A percentile compares a stretch with the other conserved stretches of the same genome.
Evolutionary conservation across 2,888 invertebrate genomes (phyloP).

Genomic region (Autographa gamma): DNA sequence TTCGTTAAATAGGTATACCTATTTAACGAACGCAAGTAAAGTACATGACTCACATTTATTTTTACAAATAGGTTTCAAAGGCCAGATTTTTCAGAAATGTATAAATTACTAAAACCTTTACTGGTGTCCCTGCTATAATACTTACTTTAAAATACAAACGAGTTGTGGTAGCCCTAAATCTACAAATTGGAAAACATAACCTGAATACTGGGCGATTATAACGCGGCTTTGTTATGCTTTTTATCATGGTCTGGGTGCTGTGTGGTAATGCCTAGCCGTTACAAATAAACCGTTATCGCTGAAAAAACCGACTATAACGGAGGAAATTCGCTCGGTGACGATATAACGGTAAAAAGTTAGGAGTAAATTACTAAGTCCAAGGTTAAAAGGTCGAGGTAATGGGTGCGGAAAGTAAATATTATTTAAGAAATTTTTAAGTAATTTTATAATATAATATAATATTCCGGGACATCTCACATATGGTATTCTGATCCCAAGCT

Average conservation of each 20-base stretch:
- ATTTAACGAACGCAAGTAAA: too few species aligned
- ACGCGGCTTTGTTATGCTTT: constrained; percentile 71
- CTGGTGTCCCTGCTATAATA: too few species aligned
- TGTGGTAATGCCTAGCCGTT: constrained; percentile 53
- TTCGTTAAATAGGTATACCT: too few species aligned
- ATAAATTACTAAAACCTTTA: too few species aligned
- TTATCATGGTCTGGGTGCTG: constrained; percentile 62
- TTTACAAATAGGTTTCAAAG: too few species aligned
- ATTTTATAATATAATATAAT: too few species aligned
- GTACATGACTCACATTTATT: too few species aligned
- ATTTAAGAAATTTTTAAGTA: not conserved
- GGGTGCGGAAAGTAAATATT: not conserved
- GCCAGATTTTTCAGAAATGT: too few species aligned
- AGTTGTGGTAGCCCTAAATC: constrained; percentile 44
- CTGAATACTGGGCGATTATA: constrained; percentile 65
- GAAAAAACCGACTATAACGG: not conserved
- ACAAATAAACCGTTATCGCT: constrained; percentile 21
- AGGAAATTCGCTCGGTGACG: not conserved
- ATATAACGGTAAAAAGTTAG: not conserved
- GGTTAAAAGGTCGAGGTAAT: constrained; percentile 2
- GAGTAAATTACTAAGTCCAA: constrained; percentile 3
- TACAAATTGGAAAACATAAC: constrained; percentile 58
- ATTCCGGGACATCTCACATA: too few species aligned
- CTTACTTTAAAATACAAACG: not conserved
- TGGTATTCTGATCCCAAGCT: too few species aligned